These are phyloP conservation scores for Prunella strophiata DNA, from an alignment of 2,797 vertebrate species.

Conservation along the genomic window DNA sequence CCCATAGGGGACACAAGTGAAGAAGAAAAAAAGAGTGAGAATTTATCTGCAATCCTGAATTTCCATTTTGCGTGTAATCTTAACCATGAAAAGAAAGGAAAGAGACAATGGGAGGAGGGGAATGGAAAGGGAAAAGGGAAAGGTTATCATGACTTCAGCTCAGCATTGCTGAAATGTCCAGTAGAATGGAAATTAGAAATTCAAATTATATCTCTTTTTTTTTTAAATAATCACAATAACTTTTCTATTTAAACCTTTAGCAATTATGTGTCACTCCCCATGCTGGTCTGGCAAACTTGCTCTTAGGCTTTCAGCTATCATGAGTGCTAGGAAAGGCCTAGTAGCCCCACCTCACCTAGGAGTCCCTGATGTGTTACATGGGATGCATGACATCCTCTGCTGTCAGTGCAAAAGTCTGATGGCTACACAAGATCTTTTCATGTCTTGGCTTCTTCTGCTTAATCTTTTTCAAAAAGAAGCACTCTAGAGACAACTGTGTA, in stretches of 20 bases:
- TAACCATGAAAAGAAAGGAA: background rate
- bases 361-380: background rate
- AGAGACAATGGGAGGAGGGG: background rate
- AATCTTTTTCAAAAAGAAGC: background rate
- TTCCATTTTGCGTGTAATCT: background rate
- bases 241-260: background rate
- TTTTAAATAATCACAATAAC: background rate
- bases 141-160: background rate
- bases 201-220: too few species aligned
- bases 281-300: background rate
- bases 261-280: background rate
- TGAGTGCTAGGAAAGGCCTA: background rate
- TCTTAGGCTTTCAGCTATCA: background rate
- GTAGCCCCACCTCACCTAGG: background rate
- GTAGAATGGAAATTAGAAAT: background rate
- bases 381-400: background rate
- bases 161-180: background rate
- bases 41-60: background rate
- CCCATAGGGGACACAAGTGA: rapidly evolving
- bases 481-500: background rate
- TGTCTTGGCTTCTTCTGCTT: background rate
- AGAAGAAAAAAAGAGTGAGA: background rate
- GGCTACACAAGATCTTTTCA: background rate
- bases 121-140: background rate
- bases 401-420: background rate